These are phyloP conservation scores for Phytoseiulus persimilis DNA, from an alignment of 2,888 invertebrate genomes.

Conservation along the genomic window DNA sequence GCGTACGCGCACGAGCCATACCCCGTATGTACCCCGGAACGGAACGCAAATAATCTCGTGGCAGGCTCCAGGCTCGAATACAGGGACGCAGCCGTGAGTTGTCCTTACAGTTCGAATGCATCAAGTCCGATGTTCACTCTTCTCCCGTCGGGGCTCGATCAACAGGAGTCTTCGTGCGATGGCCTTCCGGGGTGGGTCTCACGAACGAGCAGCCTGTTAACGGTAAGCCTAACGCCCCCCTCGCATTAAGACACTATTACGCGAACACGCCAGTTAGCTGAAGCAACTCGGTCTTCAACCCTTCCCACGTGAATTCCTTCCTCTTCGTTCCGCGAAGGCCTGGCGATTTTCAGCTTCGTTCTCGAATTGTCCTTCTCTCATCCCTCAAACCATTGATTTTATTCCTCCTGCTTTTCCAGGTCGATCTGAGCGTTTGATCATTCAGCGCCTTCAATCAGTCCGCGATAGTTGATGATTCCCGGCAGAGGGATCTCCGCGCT, in stretches of 20 bases:
- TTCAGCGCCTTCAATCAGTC: too few relatives aligned
- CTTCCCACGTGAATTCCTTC: background rate
- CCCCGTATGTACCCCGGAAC: background rate
- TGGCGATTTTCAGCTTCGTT: background rate
- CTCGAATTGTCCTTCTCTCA: background rate
- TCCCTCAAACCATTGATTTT: background rate
- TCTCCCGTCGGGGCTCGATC: background rate
- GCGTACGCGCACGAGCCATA: background rate
- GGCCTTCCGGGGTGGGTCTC: constrained; percentile 5
- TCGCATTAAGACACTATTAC: constrained; percentile 5
- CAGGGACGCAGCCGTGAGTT: too few relatives aligned
- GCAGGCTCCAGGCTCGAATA: too few relatives aligned
- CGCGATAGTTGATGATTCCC: too few relatives aligned
- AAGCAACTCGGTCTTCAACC: background rate
- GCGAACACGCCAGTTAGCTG: background rate
- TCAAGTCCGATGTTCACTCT: background rate
- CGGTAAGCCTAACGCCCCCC: background rate
- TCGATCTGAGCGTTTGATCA: background rate
- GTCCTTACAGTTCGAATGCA: too few relatives aligned
- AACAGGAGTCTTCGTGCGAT: background rate
- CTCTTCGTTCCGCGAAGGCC: background rate
- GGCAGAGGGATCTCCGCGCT: too few relatives aligned
- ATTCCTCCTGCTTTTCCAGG: background rate
- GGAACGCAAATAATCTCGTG: too few relatives aligned
- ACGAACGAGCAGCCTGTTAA: background rate